Conservation (phyloP, 2,888 invertebrate genomes). For the Netelia fuscicornis region DNA sequence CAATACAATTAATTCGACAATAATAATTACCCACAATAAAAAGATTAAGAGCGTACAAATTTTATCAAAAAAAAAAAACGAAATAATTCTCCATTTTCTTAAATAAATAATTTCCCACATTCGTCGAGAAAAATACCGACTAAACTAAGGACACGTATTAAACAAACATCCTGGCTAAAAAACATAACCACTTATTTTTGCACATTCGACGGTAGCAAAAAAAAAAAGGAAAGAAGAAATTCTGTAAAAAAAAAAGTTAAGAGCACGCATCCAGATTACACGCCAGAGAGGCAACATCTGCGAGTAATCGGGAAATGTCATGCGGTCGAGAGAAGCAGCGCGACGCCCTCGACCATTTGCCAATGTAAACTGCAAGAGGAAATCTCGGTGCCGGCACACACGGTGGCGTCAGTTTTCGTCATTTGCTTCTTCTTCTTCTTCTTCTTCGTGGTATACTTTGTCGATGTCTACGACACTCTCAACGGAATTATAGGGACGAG, state of each 20-base stretch:
- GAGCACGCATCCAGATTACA: not conserved
- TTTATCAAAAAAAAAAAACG: too few relatives aligned
- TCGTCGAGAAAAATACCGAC: too few relatives aligned
- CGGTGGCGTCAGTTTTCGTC: constrained; percentile 19
- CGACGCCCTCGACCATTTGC: constrained; percentile 46
- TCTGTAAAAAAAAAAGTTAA: too few relatives aligned
- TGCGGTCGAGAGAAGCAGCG: constrained; percentile 4
- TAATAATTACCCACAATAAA: too few relatives aligned
- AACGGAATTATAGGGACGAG: constrained; percentile 48
- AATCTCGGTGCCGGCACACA: constrained; percentile 44
- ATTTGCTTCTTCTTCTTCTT: not conserved
- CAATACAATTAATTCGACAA: too few relatives aligned
- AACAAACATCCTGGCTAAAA: not conserved
- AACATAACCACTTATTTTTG: not conserved
- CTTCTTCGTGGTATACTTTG: not conserved
- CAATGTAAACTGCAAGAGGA: constrained; percentile 56
- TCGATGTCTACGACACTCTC: constrained; percentile 55
- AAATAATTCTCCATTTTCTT: too few relatives aligned
- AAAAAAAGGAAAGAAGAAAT: constrained; percentile 5
- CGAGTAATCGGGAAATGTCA: constrained; percentile 63
- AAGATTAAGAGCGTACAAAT: too few relatives aligned
- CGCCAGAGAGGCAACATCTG: constrained; percentile 41
- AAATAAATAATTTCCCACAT: too few relatives aligned
- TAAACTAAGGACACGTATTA: too few relatives aligned
- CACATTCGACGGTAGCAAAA: not conserved